phyloP scores from a whole-genome alignment of 2,797 vertebrate genomes.

The Molothrus aeneus region DNA sequence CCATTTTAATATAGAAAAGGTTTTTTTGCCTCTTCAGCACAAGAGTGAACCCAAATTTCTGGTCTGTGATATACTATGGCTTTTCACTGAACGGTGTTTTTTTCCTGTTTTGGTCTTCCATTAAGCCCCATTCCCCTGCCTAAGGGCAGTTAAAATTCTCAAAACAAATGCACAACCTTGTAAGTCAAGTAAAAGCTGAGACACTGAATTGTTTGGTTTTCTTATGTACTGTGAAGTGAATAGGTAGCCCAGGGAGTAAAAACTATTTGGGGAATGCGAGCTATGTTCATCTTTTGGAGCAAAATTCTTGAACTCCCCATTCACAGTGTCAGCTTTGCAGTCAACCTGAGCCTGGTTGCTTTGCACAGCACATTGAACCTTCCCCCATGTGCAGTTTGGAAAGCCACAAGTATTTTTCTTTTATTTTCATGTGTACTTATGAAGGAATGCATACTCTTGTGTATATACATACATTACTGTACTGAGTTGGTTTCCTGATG shows the following conservation, averaged over 20 bases:
- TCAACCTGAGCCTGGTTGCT: neutral
- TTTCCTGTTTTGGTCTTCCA: neutral
- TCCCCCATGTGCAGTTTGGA: neutral
- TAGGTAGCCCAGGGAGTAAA: neutral
- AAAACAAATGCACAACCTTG: neutral
- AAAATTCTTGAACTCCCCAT: neutral
- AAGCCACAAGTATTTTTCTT: neutral
- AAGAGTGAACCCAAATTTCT: neutral
- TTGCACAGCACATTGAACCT: rapidly evolving
- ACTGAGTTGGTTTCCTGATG: rapidly evolving
- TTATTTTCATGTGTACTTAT: neutral
- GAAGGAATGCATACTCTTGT: neutral
- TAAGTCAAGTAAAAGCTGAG: neutral
- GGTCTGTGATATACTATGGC: neutral
- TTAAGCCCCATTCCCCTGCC: neutral
- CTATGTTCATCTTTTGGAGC: neutral
- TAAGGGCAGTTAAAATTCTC: neutral
- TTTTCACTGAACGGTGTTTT: neutral
- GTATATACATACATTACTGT: neutral
- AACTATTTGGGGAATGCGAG: conserved; percentile 21
- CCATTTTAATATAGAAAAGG: neutral
- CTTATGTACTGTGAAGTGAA: neutral
- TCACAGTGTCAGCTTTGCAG: neutral
- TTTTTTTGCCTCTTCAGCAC: neutral
- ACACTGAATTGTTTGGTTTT: neutral